Percentiles rank a stretch among this genome's conserved stretches.
Conservation (phyloP, 2,888 invertebrate species). For the Hofmannophila pseudospretella region DNA sequence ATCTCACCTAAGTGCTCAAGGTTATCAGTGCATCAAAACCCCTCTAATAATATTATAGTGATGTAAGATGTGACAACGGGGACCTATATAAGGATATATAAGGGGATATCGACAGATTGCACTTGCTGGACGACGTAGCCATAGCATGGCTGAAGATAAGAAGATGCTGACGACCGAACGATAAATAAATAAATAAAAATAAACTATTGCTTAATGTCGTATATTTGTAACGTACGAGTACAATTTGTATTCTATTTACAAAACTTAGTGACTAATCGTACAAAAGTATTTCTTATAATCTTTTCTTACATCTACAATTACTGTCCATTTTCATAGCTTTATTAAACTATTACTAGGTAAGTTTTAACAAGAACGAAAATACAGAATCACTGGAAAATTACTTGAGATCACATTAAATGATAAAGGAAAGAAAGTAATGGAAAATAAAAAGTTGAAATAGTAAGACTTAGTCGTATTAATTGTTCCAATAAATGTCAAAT, state of each 20-base stretch:
- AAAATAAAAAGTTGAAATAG: constrained; percentile 1
- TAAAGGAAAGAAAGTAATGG: constrained; percentile 2
- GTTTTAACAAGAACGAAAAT: not conserved
- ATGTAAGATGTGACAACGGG: too few species aligned
- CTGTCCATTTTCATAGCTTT: constrained; percentile 13
- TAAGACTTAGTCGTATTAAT: too few species aligned
- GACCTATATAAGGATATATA: too few species aligned
- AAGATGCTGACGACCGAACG: too few species aligned
- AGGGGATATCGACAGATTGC: too few species aligned
- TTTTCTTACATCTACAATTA: constrained; percentile 7
- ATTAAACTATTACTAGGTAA: not conserved
- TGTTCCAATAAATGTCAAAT: too few species aligned
- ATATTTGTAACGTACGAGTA: constrained; percentile 9
- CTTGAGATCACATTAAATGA: constrained; percentile 12
- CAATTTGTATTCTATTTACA: constrained; percentile 16
- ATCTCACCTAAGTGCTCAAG: too few species aligned
- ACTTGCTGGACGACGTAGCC: too few species aligned
- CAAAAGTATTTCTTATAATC: constrained; percentile 8
- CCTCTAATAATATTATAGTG: too few species aligned
- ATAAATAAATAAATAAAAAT: too few species aligned
- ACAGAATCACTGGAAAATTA: not conserved
- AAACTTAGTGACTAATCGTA: constrained; percentile 14
- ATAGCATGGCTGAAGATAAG: too few species aligned
- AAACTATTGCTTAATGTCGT: constrained; percentile 1
- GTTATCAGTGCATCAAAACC: too few species aligned